Percentiles rank a stretch among this genome's conserved stretches.
Conservation (phyloP, 92 coral and sea anemone species). For the Porites evermanni region DNA sequence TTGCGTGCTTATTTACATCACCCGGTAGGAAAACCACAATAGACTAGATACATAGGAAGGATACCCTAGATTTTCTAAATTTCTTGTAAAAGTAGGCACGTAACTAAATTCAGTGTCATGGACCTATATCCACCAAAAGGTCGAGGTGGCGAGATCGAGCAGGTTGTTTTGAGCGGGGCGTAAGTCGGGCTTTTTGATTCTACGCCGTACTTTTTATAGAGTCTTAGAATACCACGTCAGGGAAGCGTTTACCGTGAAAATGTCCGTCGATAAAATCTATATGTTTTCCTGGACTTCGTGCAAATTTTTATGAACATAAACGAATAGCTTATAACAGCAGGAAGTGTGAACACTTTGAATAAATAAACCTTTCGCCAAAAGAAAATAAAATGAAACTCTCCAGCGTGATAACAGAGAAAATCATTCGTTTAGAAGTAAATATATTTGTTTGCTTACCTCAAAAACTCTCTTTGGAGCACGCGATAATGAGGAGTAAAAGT, state of each 20-base stretch:
- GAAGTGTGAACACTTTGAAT: slow-evolving; percentile 17
- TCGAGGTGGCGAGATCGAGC: neutral
- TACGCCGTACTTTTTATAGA: neutral
- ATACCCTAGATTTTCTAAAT: neutral
- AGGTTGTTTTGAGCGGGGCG: neutral
- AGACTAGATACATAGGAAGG: slow-evolving; percentile 3
- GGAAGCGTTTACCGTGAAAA: neutral
- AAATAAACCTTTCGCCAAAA: slow-evolving; percentile 12
- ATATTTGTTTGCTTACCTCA: slow-evolving; percentile 54
- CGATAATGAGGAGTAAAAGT: neutral
- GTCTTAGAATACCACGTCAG: neutral
- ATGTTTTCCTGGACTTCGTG: neutral
- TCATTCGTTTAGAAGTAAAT: slow-evolving; percentile 2
- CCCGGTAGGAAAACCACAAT: slow-evolving; percentile 22
- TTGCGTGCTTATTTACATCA: slow-evolving; percentile 8
- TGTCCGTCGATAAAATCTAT: neutral
- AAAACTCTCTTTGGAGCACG: slow-evolving; percentile 9
- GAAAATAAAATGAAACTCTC: neutral
- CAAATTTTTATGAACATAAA: slow-evolving; percentile 1
- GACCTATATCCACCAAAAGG: neutral
- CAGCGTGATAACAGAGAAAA: slow-evolving; percentile 2
- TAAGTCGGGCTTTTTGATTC: neutral
- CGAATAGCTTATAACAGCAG: slow-evolving; percentile 13
- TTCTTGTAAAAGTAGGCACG: neutral
- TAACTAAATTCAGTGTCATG: neutral